phyloP scores from a whole-genome alignment of 2,113 vertebrate genomes.

The Caretta caretta region DNA sequence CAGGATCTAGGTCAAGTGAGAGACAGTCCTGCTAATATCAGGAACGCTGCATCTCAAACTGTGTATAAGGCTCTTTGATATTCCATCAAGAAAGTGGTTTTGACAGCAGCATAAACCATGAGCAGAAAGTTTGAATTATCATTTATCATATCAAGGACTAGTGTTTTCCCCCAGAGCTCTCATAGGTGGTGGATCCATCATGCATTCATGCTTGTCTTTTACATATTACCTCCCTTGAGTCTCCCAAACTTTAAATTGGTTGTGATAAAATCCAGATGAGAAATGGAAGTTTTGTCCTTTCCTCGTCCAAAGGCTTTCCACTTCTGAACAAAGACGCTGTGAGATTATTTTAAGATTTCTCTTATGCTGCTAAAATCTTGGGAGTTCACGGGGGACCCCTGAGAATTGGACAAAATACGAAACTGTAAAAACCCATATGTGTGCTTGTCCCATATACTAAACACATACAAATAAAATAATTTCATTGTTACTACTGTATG shows the following conservation, averaged over 20 bases:
- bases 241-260: background rate
- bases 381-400: background rate
- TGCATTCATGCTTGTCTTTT: background rate
- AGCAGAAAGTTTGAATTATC: background rate
- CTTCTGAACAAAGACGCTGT: background rate
- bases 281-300: background rate
- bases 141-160: background rate
- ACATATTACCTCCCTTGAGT: background rate
- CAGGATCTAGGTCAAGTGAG: background rate
- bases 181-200: background rate
- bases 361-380: background rate
- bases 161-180: background rate
- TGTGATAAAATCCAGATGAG: background rate
- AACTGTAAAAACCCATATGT: background rate
- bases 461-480: background rate
- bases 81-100: background rate
- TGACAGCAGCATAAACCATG: background rate
- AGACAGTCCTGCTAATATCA: background rate
- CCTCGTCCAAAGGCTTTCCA: background rate
- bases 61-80: background rate
- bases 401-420: background rate
- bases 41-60: background rate
- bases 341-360: background rate
- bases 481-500: background rate
- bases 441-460: background rate